These are phyloP conservation scores for Synergus gifuensis DNA, from an alignment of 2,888 invertebrate species.

Conservation along the genomic window DNA sequence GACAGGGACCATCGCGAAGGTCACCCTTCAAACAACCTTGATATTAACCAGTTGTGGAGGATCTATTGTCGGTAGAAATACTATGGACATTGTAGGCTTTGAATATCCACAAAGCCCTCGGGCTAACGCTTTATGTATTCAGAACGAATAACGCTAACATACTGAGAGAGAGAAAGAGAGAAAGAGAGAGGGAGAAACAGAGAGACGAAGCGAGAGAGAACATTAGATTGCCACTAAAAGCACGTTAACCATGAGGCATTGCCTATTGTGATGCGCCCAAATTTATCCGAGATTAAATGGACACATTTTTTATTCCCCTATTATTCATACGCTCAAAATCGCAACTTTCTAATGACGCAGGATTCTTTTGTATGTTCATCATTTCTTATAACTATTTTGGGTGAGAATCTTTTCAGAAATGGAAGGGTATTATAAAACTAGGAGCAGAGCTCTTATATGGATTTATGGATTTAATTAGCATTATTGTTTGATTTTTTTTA, in stretches of 20 bases:
- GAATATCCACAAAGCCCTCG: conserved; percentile 65
- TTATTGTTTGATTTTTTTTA: too few relatives aligned
- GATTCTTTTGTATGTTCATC: background rate
- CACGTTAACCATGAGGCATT: conserved; percentile 58
- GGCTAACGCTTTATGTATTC: conserved; percentile 52
- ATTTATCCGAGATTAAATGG: conserved; percentile 34
- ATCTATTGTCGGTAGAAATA: conserved; percentile 67
- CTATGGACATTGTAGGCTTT: conserved; percentile 74
- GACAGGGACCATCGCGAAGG: conserved; percentile 53
- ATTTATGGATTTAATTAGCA: too few relatives aligned
- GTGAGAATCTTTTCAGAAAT: too few relatives aligned
- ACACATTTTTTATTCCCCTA: conserved; percentile 39
- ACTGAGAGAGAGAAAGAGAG: conserved; percentile 4
- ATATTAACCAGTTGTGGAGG: conserved; percentile 72
- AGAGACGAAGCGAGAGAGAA: conserved; percentile 21
- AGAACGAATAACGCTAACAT: conserved; percentile 5
- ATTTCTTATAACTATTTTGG: background rate
- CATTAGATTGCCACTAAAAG: conserved; percentile 68
- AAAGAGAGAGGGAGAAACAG: conserved; percentile 8
- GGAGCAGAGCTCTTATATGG: too few relatives aligned
- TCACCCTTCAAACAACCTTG: conserved; percentile 72
- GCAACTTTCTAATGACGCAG: conserved; percentile 5
- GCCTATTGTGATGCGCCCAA: conserved; percentile 59
- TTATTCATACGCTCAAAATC: conserved; percentile 29
- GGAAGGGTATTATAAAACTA: too few relatives aligned